phyloP scores from a whole-genome alignment of 2,888 invertebrate species.

The Acanthosoma haemorrhoidale region DNA sequence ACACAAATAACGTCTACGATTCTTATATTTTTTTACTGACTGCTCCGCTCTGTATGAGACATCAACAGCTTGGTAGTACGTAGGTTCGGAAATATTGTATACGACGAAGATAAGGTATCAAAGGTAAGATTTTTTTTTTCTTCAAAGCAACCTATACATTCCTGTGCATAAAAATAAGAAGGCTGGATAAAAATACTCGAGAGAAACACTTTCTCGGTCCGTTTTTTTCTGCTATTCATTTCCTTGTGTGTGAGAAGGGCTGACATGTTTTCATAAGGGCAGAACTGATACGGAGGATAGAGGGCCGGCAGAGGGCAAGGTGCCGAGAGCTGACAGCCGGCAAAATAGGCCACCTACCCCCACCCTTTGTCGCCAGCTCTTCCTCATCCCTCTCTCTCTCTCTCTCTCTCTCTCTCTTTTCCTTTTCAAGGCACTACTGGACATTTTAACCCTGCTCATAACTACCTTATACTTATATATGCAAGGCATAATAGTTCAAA shows the following conservation, averaged over 20 bases:
- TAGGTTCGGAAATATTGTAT: no score
- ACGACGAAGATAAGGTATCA: no score
- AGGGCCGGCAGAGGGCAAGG: slow-evolving; percentile 13
- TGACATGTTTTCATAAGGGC: slow-evolving; percentile 16
- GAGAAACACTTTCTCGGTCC: slow-evolving; percentile 12
- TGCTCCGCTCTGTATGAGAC: no score
- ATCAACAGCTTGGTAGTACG: no score
- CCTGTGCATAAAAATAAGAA: no score
- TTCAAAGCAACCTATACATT: no score
- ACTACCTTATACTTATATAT: no score
- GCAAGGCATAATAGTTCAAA: no score
- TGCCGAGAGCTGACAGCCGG: neutral
- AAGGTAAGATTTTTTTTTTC: no score
- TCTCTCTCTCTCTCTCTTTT: neutral
- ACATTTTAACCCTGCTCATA: neutral
- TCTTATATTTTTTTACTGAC: no score
- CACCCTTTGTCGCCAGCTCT: neutral
- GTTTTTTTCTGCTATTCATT: neutral
- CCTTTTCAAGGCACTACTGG: neutral
- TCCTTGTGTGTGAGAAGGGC: neutral
- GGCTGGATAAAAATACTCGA: neutral
- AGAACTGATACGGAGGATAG: neutral
- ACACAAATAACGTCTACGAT: no score
- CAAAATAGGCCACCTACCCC: neutral
- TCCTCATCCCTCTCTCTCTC: neutral